A percentile compares a stretch with the other conserved stretches of the same genome.
Evolutionary conservation across 2,113 vertebrate species (phyloP).

Genomic region (Semicossyphus pulcher): DNA sequence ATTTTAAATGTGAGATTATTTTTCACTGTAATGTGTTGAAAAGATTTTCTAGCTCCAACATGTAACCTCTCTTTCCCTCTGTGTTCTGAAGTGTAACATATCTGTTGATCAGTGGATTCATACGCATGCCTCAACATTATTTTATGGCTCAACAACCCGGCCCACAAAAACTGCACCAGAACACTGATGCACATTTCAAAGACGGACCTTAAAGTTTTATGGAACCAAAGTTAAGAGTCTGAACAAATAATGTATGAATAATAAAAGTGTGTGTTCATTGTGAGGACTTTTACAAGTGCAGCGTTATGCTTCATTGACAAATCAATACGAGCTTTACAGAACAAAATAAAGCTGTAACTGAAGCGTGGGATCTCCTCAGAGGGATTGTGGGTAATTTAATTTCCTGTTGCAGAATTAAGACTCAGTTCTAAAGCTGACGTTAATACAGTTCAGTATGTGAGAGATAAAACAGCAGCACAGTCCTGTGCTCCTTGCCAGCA

Average conservation of each 20-base stretch:
- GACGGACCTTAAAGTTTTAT: constrained; percentile 9
- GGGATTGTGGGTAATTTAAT: constrained; percentile 15
- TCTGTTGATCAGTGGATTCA: not conserved
- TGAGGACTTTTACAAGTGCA: constrained; percentile 33
- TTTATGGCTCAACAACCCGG: constrained; percentile 34
- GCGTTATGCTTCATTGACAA: constrained; percentile 30
- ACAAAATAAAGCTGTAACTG: constrained; percentile 43
- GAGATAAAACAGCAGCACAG: not conserved
- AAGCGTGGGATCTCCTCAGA: constrained; percentile 5
- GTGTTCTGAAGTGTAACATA: too few relatives aligned
- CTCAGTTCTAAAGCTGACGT: not conserved
- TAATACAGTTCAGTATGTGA: constrained; percentile 1
- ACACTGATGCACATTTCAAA: constrained; percentile 36
- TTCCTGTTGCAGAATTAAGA: constrained; percentile 9
- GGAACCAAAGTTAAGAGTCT: not conserved
- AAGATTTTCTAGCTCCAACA: too few relatives aligned
- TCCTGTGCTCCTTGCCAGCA: not conserved
- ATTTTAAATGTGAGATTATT: too few relatives aligned
- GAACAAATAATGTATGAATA: constrained; percentile 36
- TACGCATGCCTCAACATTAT: not conserved
- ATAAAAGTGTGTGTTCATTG: constrained; percentile 30
- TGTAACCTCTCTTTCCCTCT: too few relatives aligned
- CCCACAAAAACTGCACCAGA: constrained; percentile 29
- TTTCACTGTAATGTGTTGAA: too few relatives aligned
- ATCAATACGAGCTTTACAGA: constrained; percentile 54